Evolutionary conservation across 1,140 invertebrate species (phyloP), one percentile per base, ranked within the genome.

Genomic region (Drosophila malerkotliana): DNA sequence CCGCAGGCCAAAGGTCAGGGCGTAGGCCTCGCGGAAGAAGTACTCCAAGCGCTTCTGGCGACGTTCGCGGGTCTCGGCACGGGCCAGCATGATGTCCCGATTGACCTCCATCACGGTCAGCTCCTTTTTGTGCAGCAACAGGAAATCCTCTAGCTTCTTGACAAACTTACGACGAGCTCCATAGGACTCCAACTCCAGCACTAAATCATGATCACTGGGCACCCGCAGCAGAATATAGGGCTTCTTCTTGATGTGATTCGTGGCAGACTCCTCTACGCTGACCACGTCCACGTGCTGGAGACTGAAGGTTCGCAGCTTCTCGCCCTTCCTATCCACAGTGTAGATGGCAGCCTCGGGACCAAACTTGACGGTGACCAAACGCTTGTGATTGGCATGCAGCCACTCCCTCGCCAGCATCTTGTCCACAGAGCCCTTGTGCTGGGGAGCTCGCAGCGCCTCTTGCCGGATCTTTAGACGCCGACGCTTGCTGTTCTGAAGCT

Each of bases 21-120:
- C 97, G 83, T 99, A 99, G 0, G 99, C 98, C 92, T 99, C 98
- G 75, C 98, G 94, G 93, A 99, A 99, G 93, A 99, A 99, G 92
- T 99, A 98, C 89, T 99, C 98, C 26, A 99, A 92, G 77, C 98
- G 95, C 75, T 97, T 96, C 82, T 99, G 98, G 26, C 99, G 92
- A 48, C 99, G 94, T 88, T 99, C 98, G 84, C 98, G 97, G 0
- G 98, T 99, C 92, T 99, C 98, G 8, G 98, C 98, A 83, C 98
- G 96, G 15, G 96, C 95, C 49, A 99, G 92, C 93, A 99, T 97
- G 47, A 97, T 94, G 75, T 99, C 98, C 52, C 97, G 94, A 72
- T 93, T 93, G 5, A 91, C 84, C 57, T 92, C 91, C 48, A 89
- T 79, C 24, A 92, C 48, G 4, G 90, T 90, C 72, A 92, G 60